These are phyloP conservation scores for Globicephala melas DNA, from an alignment of 2,113 vertebrate species.

Conservation along the genomic window DNA sequence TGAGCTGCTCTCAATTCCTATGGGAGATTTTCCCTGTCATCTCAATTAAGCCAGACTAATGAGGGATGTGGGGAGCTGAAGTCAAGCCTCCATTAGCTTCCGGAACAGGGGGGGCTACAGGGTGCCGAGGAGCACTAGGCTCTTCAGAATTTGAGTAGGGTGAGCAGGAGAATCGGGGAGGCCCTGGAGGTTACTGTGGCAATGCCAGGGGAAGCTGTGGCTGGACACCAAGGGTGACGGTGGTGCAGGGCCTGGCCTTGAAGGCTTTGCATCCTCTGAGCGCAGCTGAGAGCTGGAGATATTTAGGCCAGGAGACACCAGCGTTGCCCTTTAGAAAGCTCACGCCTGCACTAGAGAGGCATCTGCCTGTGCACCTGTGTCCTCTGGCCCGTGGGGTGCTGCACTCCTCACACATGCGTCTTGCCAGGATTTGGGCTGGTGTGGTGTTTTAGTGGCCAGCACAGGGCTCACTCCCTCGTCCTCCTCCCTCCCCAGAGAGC, in stretches of 20 bases:
- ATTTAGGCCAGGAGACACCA: neutral
- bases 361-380: accelerated
- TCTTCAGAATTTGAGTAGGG: neutral
- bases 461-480: neutral
- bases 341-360: neutral
- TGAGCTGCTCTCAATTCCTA: neutral
- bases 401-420: accelerated
- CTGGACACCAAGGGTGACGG: too few relatives aligned
- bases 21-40: neutral
- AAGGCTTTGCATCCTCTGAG: neutral
- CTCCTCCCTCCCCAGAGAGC: neutral
- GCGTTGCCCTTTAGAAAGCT: neutral
- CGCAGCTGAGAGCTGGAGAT: neutral
- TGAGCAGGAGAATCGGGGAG: neutral
- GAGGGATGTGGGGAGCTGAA: neutral
- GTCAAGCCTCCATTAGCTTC: neutral
- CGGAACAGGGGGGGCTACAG: neutral
- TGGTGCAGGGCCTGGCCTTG: neutral
- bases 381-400: neutral
- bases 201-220: neutral
- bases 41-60: neutral
- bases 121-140: accelerated
- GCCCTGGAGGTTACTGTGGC: neutral
- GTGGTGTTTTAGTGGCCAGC: neutral
- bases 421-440: accelerated